Percentiles rank a stretch among this genome's conserved stretches.
Conservation (phyloP, 2,888 invertebrate genomes). For the Acholoe squamosa region DNA sequence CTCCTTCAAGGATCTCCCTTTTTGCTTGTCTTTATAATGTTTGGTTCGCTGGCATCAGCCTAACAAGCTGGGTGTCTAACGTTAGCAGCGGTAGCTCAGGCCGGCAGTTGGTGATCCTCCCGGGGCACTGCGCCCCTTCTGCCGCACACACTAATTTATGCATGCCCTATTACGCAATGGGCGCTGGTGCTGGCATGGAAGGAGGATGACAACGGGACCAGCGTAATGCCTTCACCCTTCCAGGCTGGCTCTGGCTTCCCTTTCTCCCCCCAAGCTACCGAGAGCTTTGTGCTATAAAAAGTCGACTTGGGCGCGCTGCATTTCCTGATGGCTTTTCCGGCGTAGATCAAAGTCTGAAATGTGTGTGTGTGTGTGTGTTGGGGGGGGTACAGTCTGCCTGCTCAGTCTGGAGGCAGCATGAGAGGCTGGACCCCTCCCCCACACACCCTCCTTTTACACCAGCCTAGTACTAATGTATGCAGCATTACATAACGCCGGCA, state of each 20-base stretch:
- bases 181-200: conserved; percentile 27
- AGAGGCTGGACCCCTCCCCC: not conserved
- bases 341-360: conserved; percentile 29
- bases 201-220: not conserved
- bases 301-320: conserved; percentile 40
- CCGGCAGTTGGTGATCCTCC: not conserved
- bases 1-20: too few relatives aligned
- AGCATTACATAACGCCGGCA: conserved; percentile 24
- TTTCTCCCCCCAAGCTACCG: not conserved
- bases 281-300: conserved; percentile 26
- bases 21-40: too few relatives aligned
- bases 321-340: conserved; percentile 56
- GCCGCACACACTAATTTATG: conserved; percentile 51
- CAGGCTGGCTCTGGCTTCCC: not conserved
- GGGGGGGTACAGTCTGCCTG: conserved; percentile 20
- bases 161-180: conserved; percentile 52
- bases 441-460: not conserved
- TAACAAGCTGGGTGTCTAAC: not conserved
- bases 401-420: not conserved
- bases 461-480: not conserved
- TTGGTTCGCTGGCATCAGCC: too few relatives aligned
- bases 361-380: conserved; percentile 4
- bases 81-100: not conserved
- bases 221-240: conserved; percentile 7
- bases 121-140: not conserved